A percentile compares a stretch with the other conserved stretches of the same genome.
Conservation (phyloP, 64 coral and sea anemone species). For the Acropora tenuis region DNA sequence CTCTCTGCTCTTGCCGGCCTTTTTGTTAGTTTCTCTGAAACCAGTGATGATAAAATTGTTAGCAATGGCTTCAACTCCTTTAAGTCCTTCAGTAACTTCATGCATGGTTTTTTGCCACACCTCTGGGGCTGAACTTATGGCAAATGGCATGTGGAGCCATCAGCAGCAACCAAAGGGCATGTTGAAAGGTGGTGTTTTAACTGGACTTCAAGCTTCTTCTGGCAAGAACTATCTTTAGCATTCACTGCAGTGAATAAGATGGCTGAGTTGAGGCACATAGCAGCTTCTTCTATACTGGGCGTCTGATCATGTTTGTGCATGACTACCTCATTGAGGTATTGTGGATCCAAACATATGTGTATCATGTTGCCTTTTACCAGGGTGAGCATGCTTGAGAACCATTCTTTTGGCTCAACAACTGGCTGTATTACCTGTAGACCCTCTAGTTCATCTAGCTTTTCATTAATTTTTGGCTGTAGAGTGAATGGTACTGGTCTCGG, state of each 20-base stretch:
- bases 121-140: not conserved
- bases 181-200: not conserved
- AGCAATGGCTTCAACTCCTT: constrained; percentile 23
- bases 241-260: not conserved
- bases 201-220: constrained; percentile 8
- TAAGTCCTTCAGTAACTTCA: not conserved
- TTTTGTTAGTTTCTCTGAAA: not conserved
- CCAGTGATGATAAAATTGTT: constrained; percentile 18
- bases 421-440: not conserved
- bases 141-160: not conserved
- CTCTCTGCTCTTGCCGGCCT: not conserved
- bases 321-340: not conserved
- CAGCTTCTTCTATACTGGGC: not conserved
- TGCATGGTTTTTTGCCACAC: constrained; percentile 18
- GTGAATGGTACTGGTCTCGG: constrained; percentile 24
- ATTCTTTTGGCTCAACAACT: constrained; percentile 26
- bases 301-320: constrained; percentile 38
- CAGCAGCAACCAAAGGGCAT: not conserved
- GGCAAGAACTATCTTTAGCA: not conserved
- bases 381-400: constrained; percentile 49
- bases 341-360: not conserved
- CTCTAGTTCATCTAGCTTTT: constrained; percentile 35
- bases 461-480: not conserved
- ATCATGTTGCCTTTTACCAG: constrained; percentile 10
- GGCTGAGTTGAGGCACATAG: not conserved